Conservation (phyloP, 2,113 vertebrate genomes). For the Plecturocebus donacophilus region DNA sequence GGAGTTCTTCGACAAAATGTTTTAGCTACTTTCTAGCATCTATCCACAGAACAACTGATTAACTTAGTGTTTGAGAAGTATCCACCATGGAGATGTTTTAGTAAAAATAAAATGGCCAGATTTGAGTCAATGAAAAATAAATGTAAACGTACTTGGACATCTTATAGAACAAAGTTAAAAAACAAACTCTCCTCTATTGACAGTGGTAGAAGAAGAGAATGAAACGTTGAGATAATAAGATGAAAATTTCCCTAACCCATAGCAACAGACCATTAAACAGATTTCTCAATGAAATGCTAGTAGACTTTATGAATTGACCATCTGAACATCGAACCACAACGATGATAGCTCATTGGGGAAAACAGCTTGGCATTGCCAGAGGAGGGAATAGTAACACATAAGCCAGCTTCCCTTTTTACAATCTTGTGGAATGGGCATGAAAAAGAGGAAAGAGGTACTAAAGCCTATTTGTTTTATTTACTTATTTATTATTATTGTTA, state of each 20-base stretch:
- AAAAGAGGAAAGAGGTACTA: not conserved
- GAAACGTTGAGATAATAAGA: not conserved
- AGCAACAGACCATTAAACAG: no score
- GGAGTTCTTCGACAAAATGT: not conserved
- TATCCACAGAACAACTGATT: not conserved
- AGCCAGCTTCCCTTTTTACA: not conserved
- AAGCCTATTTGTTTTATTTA: not conserved
- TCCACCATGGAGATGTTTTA: not conserved
- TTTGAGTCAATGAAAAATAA: not conserved
- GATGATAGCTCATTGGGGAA: not conserved
- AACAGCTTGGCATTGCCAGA: not conserved
- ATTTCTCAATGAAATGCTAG: not conserved
- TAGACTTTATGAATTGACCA: fast-evolving
- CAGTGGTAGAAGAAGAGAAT: not conserved
- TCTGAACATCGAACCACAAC: not conserved
- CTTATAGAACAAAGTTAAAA: not conserved
- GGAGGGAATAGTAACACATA: not conserved
- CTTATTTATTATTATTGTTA: no score
- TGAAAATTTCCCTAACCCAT: not conserved
- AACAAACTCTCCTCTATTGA: not conserved
- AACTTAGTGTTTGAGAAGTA: not conserved
- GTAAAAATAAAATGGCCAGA: not conserved
- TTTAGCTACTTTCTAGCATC: not conserved
- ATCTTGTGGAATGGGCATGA: not conserved
- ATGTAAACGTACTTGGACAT: not conserved